A percentile compares a stretch with the other conserved stretches of the same genome.
phyloP scores from a whole-genome alignment of 1,140 invertebrate species.

The Conus ventricosus region DNA sequence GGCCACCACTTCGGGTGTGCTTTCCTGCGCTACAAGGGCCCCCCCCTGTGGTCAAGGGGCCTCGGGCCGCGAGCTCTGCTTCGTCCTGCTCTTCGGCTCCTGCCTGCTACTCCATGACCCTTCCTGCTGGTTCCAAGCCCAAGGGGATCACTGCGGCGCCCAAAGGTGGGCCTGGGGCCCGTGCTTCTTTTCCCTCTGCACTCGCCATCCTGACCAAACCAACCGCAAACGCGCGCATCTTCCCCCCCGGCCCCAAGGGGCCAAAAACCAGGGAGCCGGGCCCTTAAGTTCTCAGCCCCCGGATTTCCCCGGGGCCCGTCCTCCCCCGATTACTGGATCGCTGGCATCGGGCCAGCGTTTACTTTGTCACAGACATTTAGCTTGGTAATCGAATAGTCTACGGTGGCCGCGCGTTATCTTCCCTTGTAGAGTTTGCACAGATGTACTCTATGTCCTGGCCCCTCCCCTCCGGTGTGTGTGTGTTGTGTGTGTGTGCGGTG shows the following conservation, averaged over 20 bases:
- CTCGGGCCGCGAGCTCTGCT: conserved; percentile 72
- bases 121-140: conserved; percentile 75
- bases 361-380: no score
- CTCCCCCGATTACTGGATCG: conserved; percentile 74
- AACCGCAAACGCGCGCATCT: conserved; percentile 85
- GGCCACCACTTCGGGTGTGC: conserved; percentile 56
- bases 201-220: conserved; percentile 86
- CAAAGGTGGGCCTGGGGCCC: conserved; percentile 83
- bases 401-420: no score
- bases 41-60: conserved; percentile 75
- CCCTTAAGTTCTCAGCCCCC: no score
- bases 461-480: no score
- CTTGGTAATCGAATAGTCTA: no score
- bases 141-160: conserved; percentile 79
- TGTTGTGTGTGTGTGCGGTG: no score
- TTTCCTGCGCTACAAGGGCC: conserved; percentile 67
- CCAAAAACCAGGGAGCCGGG: no score
- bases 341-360: no score
- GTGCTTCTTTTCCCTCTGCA: conserved; percentile 83
- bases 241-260: conserved; percentile 82
- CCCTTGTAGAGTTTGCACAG: no score
- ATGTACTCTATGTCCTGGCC: no score
- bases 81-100: conserved; percentile 72
- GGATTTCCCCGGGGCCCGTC: no score
- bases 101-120: conserved; percentile 71